Evolutionary conservation across 2,113 vertebrate genomes (phyloP), one percentile per base, ranked within the genome.

Genomic region (Notarius lentiginosus): DNA sequence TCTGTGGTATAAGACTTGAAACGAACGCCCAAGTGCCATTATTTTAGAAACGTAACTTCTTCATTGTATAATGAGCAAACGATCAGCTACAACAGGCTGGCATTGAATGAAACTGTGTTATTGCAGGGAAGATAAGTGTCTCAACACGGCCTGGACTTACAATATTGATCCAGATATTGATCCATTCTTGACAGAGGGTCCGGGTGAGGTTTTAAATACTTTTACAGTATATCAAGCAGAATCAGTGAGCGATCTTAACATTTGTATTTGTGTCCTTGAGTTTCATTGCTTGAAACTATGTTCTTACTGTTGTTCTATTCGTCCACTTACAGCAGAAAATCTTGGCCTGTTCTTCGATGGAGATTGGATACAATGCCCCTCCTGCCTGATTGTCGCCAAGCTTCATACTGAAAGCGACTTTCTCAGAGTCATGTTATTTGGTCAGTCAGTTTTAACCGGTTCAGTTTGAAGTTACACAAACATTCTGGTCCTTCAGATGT

Each of bases 291-390:
- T 56, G 17, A 58, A 80, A 80, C 9, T 20, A 17, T 22, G 0
- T 60, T 81, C 11, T 41, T 47, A 61, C 30, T 47, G 9, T 58
- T 68, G 17, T 60, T 70, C 34, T 72, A 9, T 27, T 73, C 24
- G 17, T 79, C 51, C 12, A 17, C n/a, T 27, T 84, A 15, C 17
- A 68, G 22, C 12, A 65, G 49, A 66, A 11, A 49, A 66, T 47
- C 2, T 83, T 22, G 89, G 58, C 1, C 2, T 88, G 73, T 58
- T 80, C 17, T 84, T 85, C 27, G 87, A 88, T 72, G 89, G 89
- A 34, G 56, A 27, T 17, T 72, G 85, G 81, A 34, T 88, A 11
- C 88, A 88, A 24, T 90, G 89, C 55, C 8, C 84, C 14, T 70
- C 82, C 8, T 90, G 89, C 49, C 41, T 90, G 51, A 7, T 90